Conservation (phyloP, 1,140 invertebrate species). For the Ceratosolen fusciceps region DNA sequence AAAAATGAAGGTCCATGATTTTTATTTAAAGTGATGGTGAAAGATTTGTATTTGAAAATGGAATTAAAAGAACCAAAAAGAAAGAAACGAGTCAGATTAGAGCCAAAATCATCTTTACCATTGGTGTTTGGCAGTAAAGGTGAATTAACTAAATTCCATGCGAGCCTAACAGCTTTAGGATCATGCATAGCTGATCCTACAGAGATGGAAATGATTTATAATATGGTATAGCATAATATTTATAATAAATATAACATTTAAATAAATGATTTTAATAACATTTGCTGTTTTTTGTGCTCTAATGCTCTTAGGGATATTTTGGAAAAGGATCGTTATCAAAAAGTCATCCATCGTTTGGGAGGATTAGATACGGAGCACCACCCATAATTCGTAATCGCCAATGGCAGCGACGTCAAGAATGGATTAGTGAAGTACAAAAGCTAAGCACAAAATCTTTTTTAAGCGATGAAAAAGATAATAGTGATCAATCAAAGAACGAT, state of each 20-base stretch:
- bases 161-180: slow-evolving; percentile 76
- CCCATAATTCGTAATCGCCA: slow-evolving; percentile 73
- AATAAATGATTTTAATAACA: slow-evolving; percentile 1
- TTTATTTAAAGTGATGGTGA: not conserved
- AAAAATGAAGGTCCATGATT: slow-evolving; percentile 1
- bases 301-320: slow-evolving; percentile 75
- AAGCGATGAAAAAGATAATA: slow-evolving; percentile 43
- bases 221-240: slow-evolving; percentile 68
- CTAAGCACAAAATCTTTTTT: slow-evolving; percentile 62
- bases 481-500: not conserved
- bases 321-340: slow-evolving; percentile 80
- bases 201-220: slow-evolving; percentile 76
- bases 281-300: slow-evolving; percentile 18
- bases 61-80: slow-evolving; percentile 66
- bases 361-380: slow-evolving; percentile 63
- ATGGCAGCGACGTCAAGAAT: slow-evolving; percentile 72
- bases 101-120: slow-evolving; percentile 64
- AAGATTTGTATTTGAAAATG: slow-evolving; percentile 57
- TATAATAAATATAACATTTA: not conserved
- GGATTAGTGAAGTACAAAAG: slow-evolving; percentile 72
- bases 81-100: slow-evolving; percentile 62
- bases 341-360: slow-evolving; percentile 72
- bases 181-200: slow-evolving; percentile 76
- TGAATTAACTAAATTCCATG: slow-evolving; percentile 72
- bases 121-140: slow-evolving; percentile 69